Evolutionary conservation across 2,888 invertebrate species (phyloP), one percentile per base, ranked within the genome.

Genomic region (Sipunculus nudus): DNA sequence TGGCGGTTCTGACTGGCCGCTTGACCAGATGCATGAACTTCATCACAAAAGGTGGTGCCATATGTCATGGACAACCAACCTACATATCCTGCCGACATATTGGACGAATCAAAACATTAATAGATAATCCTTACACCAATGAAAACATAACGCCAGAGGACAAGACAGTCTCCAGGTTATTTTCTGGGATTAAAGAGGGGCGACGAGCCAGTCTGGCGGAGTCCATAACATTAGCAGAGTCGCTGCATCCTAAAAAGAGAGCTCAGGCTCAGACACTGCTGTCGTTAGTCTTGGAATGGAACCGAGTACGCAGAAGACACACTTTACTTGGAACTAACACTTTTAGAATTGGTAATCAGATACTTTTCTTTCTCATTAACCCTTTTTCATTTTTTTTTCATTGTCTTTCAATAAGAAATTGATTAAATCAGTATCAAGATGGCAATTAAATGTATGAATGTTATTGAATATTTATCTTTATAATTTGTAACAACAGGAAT

Each of bases 171-270:
- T 41, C 72, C 31, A 46, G 57, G 16, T 56, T 79, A 8, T 77
- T 67, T 55, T 19, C 65, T 19, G 78, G 78, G 8, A 58, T 83
- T 10, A 59, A 72, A 21, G 55, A 64, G 13, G 74, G 84, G 0
- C 70, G 83, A 2, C 67, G 86, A 46, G 80, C 84, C 2, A 72
- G 78, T 49, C 75, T 87, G 41, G 85, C 87, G 6, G 76, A 79
- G 63, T 78, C 82, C 2, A 87, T 87, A 57, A 87, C 87, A 31
- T 75, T 87, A 2, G 84, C 85, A 10, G 86, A 87, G 67, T 85
- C 86, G 2, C 75, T 75, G 13, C 80, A 86, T 73, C 77, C 78
- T 16, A 63, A 61, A 35, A 85, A 85, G 69, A 80, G 79, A 63
- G 77, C 77, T 19, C 78, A 84, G 56, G 86, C 84, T 4, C 83